Base-by-base conservation (phyloP, 2,113 vertebrate genomes). In the Sander lucioperca region DNA sequence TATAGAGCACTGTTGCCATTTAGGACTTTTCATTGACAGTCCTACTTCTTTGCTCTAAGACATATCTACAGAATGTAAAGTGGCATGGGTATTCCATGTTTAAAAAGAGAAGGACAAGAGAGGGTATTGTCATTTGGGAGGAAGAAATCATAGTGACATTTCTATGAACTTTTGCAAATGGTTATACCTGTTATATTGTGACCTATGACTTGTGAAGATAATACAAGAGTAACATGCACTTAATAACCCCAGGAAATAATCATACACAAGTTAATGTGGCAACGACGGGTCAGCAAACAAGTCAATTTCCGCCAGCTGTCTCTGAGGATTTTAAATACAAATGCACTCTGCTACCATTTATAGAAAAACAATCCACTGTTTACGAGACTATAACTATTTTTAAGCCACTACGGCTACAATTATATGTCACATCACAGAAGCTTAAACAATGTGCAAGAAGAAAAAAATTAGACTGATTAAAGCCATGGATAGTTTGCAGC, bases 251-350 rank as follows among this genome's bases (percentile, higher is more conserved):
- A 19, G 65, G 63, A 54, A 9, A 30, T 15, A 79, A 36, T 19
- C 12, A 27, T 48, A 48, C 1, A 19, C 2, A 1, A 50, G 43
- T 48, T 54, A 65, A 62, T 27, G 69, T 73, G 62, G 23, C 36
- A 77, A 74, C 25, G 14, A 72, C 63, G 73, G 74, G 80, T 81
- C 85, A 79, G 51, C 53, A 59, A 36, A 63, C 43, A 57, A 70
- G 56, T 74, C 43, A 21, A 64, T 69, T 75, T 68, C 63, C 57
- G 45, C 43, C 14, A 12, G 16, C 43, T 62, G 33, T 74, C 12
- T 66, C 51, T 30, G 39, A 74, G 80, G 71, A 86, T 84, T 88
- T 89, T 56, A 57, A 78, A 53, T 72, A 66, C 25, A 75, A 77
- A 85, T 54, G 53, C 4, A 64, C 18, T 68, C 21, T 30, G 48